Evolutionary conservation across 2,888 invertebrate species (phyloP).

Genomic region (Chymomyza fuscimana): DNA sequence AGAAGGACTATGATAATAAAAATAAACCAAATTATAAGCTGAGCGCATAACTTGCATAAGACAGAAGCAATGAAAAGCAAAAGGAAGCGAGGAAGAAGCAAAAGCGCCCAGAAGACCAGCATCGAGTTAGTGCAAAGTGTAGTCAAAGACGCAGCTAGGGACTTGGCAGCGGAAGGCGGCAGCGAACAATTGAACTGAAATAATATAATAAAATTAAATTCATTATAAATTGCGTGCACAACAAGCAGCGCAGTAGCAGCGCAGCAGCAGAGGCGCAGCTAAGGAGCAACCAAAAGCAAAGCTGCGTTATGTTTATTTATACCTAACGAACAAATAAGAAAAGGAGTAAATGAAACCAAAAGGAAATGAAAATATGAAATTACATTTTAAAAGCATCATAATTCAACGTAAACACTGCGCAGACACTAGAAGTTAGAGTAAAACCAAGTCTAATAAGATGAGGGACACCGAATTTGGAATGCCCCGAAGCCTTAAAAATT

Average conservation of each 20-base stretch:
- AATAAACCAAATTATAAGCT: slow-evolving; percentile 59
- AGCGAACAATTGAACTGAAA: slow-evolving; percentile 58
- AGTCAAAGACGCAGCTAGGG: slow-evolving; percentile 22
- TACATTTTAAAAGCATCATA: slow-evolving; percentile 73
- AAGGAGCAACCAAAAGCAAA: slow-evolving; percentile 33
- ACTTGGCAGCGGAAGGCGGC: background rate
- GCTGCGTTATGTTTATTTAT: background rate
- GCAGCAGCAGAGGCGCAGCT: slow-evolving; percentile 17
- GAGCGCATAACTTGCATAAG: slow-evolving; percentile 45
- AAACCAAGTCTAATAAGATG: background rate
- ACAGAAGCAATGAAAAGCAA: background rate
- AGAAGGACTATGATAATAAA: slow-evolving; percentile 41
- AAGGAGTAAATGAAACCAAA: background rate
- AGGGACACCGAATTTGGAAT: no score
- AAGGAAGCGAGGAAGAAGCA: background rate
- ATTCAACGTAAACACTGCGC: slow-evolving; percentile 70
- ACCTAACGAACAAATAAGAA: background rate
- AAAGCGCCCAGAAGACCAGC: background rate
- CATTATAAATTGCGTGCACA: slow-evolving; percentile 59
- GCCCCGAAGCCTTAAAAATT: no score
- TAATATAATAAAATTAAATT: slow-evolving; percentile 71
- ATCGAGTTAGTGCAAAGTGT: background rate
- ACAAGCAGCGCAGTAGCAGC: slow-evolving; percentile 14
- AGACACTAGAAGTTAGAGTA: slow-evolving; percentile 20
- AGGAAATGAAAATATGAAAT: slow-evolving; percentile 40